Evolutionary conservation across 1,140 invertebrate genomes (phyloP).

Genomic region (Galleria mellonella): DNA sequence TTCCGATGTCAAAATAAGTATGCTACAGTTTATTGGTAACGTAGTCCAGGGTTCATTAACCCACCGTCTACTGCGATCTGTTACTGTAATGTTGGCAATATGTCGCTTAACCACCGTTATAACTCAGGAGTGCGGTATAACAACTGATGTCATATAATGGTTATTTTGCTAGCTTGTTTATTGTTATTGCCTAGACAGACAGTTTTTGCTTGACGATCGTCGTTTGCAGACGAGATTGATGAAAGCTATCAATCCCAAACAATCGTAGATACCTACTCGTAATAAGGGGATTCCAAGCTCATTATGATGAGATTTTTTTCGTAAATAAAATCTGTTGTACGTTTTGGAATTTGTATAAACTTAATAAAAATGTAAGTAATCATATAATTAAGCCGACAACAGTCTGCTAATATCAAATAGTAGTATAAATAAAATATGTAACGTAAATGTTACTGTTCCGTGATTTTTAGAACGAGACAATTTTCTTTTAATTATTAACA

Average conservation of each 20-base stretch:
- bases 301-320: no score
- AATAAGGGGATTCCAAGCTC: no score
- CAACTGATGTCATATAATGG: conserved; percentile 12
- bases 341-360: no score
- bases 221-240: conserved; percentile 5
- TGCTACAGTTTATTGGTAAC: conserved; percentile 1
- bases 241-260: conserved; percentile 8
- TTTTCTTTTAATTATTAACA: no score
- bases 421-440: no score
- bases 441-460: no score
- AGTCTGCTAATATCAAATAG: no score
- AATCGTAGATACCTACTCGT: neutral
- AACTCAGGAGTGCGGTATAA: conserved; percentile 30
- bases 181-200: conserved; percentile 22
- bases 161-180: conserved; percentile 34
- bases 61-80: conserved; percentile 54
- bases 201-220: neutral
- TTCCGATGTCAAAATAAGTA: no score
- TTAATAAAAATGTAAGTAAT: no score
- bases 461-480: no score
- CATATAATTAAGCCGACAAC: no score
- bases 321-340: no score
- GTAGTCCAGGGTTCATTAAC: conserved; percentile 41
- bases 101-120: conserved; percentile 45
- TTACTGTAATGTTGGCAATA: conserved; percentile 62